phyloP scores from a whole-genome alignment of 1,140 invertebrate genomes.

The Daktulosphaira vitifoliae region DNA sequence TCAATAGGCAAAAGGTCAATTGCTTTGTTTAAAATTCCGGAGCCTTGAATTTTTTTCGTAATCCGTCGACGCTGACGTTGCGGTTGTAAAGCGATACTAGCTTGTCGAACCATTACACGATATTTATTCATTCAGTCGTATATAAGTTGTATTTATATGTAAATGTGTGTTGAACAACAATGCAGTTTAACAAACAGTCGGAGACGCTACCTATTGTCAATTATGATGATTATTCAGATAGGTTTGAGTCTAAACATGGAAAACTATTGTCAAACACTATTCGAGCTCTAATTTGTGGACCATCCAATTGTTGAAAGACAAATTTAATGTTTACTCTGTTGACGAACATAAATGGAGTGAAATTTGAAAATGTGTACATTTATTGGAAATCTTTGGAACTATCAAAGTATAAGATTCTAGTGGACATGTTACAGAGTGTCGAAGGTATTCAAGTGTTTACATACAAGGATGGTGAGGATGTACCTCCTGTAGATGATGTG shows the following conservation, averaged over 20 bases:
- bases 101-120: background rate
- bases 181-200: background rate
- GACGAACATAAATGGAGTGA: background rate
- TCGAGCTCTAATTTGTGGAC: conserved; percentile 40
- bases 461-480: conserved; percentile 37
- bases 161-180: too few species aligned
- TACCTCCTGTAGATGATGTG: conserved; percentile 38
- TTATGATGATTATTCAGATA: background rate
- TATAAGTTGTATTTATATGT: background rate
- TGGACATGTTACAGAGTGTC: background rate
- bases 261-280: conserved; percentile 38
- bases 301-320: background rate
- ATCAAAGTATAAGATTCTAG: background rate
- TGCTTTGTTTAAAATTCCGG: conserved; percentile 40
- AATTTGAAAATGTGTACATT: background rate
- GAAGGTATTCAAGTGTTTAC: conserved; percentile 38
- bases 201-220: background rate
- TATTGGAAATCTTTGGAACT: background rate
- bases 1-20: conserved; percentile 45
- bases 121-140: background rate
- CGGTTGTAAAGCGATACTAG: too few species aligned
- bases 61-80: too few species aligned
- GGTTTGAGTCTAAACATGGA: conserved; percentile 31
- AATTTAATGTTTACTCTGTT: conserved; percentile 16
- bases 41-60: too few species aligned